phyloP scores from a whole-genome alignment of 2,888 invertebrate species.

The Liodrosophila aerea region DNA sequence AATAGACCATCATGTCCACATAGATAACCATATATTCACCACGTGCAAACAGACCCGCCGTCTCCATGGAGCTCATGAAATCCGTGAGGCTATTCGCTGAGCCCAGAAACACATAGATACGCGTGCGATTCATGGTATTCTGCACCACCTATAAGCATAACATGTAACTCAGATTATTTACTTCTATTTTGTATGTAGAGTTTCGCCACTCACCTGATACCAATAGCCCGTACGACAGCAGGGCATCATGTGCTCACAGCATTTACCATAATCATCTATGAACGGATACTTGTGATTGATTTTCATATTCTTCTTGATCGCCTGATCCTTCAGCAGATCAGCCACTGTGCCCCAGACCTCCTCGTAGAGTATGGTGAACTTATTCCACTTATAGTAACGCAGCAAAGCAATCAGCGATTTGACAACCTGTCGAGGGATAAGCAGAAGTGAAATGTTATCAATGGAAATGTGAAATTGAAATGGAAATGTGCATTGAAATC shows the following conservation, averaged over 20 bases:
- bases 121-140: slow-evolving; percentile 92
- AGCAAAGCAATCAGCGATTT: slow-evolving; percentile 96
- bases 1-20: slow-evolving; percentile 95
- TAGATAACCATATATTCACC: slow-evolving; percentile 98
- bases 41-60: slow-evolving; percentile 91
- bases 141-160: slow-evolving; percentile 83
- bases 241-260: slow-evolving; percentile 88
- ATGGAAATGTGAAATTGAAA: too few species aligned
- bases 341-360: slow-evolving; percentile 92
- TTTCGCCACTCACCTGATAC: slow-evolving; percentile 89
- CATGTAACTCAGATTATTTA: neutral
- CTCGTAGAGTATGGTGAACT: slow-evolving; percentile 94
- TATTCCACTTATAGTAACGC: slow-evolving; percentile 95
- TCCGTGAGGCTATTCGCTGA: slow-evolving; percentile 92
- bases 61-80: slow-evolving; percentile 96
- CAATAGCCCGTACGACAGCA: slow-evolving; percentile 92
- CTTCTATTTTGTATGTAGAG: neutral
- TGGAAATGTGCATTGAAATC: neutral
- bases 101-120: slow-evolving; percentile 97
- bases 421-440: slow-evolving; percentile 86
- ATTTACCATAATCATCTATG: slow-evolving; percentile 87
- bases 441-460: slow-evolving; percentile 11
- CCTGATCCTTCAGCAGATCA: slow-evolving; percentile 89
- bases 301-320: slow-evolving; percentile 90
- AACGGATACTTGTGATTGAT: slow-evolving; percentile 90